These are phyloP conservation scores for Chaetophractus vellerosus DNA, from an alignment of 2,797 vertebrate genomes.

Conservation along the genomic window DNA sequence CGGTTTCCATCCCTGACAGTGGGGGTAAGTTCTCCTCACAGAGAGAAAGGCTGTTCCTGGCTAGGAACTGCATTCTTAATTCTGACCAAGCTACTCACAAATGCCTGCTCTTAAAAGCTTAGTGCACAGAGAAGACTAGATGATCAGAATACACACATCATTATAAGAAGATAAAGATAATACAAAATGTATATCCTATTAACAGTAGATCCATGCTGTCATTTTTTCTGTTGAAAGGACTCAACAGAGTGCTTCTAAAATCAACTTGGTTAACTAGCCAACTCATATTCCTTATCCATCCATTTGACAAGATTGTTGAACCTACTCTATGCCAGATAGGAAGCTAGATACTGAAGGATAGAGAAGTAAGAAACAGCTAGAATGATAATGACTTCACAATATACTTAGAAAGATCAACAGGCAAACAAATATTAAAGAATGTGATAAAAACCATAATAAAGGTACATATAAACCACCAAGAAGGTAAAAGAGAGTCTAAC, in stretches of 20 bases:
- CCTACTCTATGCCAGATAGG: neutral
- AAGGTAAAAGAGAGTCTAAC: neutral
- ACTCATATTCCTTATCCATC: neutral
- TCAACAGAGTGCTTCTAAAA: neutral
- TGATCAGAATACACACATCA: neutral
- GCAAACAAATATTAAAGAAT: accelerated
- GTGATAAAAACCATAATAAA: neutral
- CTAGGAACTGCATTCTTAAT: neutral
- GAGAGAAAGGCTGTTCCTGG: neutral
- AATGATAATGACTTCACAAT: neutral
- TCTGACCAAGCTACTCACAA: neutral
- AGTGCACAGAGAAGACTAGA: neutral
- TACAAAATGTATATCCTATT: neutral
- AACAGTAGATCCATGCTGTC: neutral
- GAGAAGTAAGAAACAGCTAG: neutral
- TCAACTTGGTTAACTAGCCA: neutral
- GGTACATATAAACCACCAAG: neutral
- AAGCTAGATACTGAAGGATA: too few species aligned
- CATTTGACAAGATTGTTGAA: neutral
- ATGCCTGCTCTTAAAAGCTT: neutral
- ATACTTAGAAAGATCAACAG: neutral
- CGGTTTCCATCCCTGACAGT: neutral
- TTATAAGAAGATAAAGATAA: neutral
- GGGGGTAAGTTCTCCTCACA: neutral
- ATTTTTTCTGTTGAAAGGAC: neutral